These are phyloP conservation scores for Chymomyza fuscimana DNA, from an alignment of 2,888 invertebrate species.

Conservation along the genomic window DNA sequence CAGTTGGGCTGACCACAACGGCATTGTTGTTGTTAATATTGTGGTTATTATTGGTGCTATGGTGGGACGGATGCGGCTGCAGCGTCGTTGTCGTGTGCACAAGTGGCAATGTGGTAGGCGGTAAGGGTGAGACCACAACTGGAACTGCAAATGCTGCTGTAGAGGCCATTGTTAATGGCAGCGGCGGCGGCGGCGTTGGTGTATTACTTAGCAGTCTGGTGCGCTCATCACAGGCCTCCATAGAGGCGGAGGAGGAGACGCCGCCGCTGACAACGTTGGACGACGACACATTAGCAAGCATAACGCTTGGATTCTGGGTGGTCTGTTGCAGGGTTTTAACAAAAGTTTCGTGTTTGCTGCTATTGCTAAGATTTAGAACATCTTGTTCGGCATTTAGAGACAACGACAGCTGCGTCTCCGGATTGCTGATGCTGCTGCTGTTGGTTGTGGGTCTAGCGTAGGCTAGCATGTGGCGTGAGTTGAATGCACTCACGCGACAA, in stretches of 20 bases:
- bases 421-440: conserved; percentile 36
- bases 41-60: conserved; percentile 30
- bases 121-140: conserved; percentile 43
- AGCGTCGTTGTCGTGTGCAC: conserved; percentile 40
- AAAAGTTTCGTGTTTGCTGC: conserved; percentile 29
- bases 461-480: conserved; percentile 61
- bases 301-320: conserved; percentile 38
- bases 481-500: conserved; percentile 46
- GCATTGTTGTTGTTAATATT: conserved; percentile 61
- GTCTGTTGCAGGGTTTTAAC: conserved; percentile 25
- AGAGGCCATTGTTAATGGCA: conserved; percentile 28
- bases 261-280: conserved; percentile 31
- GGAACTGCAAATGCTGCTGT: conserved; percentile 19
- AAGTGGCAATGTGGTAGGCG: conserved; percentile 59
- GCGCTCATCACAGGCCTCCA: conserved; percentile 70
- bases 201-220: conserved; percentile 68
- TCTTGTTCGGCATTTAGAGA: conserved; percentile 22
- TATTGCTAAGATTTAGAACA: conserved; percentile 32
- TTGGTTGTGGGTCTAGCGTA: conserved; percentile 49
- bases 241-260: conserved; percentile 17
- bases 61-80: conserved; percentile 55
- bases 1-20: conserved; percentile 2
- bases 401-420: conserved; percentile 10
- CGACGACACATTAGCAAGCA: conserved; percentile 58
- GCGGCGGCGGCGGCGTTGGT: conserved; percentile 37